phyloP scores from a whole-genome alignment of 1,140 invertebrate species.

The Brachionus sp. region DNA sequence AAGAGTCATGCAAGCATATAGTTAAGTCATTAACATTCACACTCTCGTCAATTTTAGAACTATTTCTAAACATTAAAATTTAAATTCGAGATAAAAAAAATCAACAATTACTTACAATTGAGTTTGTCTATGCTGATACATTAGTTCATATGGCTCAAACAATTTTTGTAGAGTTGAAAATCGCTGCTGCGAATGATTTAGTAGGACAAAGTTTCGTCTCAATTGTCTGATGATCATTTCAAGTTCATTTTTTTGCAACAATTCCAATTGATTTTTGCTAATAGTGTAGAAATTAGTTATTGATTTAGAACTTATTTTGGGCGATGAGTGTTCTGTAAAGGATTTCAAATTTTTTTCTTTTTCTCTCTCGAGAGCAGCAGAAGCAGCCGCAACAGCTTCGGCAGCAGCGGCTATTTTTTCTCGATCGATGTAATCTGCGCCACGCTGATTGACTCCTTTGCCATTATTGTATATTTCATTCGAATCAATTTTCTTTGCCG shows the following conservation, averaged over 20 bases:
- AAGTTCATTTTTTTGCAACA: constrained; percentile 33
- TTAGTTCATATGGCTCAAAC: constrained; percentile 29
- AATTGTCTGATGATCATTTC: constrained; percentile 43
- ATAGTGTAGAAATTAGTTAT: constrained; percentile 2
- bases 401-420: constrained; percentile 38
- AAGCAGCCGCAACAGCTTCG: constrained; percentile 25
- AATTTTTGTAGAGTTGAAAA: constrained; percentile 12
- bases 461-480: not conserved
- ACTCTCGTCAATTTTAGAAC: not conserved
- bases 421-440: constrained; percentile 1
- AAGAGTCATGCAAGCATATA: constrained; percentile 20
- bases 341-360: constrained; percentile 31
- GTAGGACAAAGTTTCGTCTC: constrained; percentile 32
- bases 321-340: not conserved
- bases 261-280: not conserved
- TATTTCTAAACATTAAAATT: constrained; percentile 8
- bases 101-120: constrained; percentile 4
- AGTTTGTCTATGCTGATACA: constrained; percentile 18
- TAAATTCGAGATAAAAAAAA: not conserved
- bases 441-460: not conserved
- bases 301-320: not conserved
- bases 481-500: not conserved
- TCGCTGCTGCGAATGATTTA: constrained; percentile 44
- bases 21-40: constrained; percentile 7
- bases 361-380: constrained; percentile 7